Percentiles rank a stretch among this genome's conserved stretches.
phyloP scores from a whole-genome alignment of 2,797 vertebrate species.

The Crocodylus rhombifer region DNA sequence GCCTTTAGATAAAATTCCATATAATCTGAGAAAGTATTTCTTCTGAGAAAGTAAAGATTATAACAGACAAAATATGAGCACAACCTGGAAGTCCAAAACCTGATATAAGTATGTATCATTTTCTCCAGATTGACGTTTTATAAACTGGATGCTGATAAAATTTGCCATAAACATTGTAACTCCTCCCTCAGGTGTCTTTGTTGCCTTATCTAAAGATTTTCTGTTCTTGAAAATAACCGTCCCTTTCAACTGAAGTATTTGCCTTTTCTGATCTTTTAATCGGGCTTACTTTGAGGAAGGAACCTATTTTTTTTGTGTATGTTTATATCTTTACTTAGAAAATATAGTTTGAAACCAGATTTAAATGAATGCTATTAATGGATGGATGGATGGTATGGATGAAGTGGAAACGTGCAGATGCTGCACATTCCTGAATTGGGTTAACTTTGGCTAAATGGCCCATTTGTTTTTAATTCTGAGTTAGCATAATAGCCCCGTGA shows the following conservation, averaged over 20 bases:
- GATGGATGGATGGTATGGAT: background rate
- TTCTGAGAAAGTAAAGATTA: background rate
- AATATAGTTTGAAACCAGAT: constrained; percentile 63
- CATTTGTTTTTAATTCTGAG: no score
- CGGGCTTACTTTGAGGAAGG: constrained; percentile 53
- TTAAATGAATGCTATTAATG: background rate
- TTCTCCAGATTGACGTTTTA: background rate
- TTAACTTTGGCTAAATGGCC: background rate
- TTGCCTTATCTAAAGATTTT: constrained; percentile 28
- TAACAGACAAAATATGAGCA: background rate
- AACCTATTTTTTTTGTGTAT: constrained; percentile 13
- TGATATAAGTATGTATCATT: background rate
- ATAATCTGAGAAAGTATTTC: fast-evolving
- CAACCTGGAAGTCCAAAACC: background rate
- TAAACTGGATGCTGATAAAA: background rate
- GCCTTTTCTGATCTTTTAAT: constrained; percentile 76
- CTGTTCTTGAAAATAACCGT: constrained; percentile 54
- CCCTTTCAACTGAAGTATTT: constrained; percentile 71
- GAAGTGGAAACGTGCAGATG: no score
- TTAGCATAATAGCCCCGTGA: background rate
- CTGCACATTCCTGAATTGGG: background rate
- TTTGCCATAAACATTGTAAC: fast-evolving
- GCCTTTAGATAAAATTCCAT: background rate
- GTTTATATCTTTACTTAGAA: constrained; percentile 72
- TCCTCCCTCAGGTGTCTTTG: background rate